A percentile compares a stretch with the other conserved stretches of the same genome.
Conservation (phyloP, 2,797 vertebrate genomes). For the Molothrus aeneus region DNA sequence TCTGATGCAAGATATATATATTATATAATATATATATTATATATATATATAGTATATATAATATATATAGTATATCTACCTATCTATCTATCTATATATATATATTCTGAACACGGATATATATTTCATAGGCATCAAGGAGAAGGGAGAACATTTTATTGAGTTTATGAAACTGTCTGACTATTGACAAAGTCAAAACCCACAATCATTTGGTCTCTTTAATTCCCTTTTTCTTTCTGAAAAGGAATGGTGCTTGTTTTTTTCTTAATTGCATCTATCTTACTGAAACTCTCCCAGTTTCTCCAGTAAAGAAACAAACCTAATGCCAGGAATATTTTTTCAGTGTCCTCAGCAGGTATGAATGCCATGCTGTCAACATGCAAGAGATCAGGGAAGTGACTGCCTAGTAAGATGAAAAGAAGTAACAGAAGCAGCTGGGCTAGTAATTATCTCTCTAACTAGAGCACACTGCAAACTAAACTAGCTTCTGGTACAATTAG, state of each 20-base stretch:
- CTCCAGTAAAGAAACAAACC: neutral
- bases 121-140: neutral
- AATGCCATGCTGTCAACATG: neutral
- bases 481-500: conserved; percentile 8
- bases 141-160: neutral
- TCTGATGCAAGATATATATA: neutral
- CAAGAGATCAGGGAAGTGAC: conserved; percentile 23
- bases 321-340: conserved; percentile 29
- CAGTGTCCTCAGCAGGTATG: neutral
- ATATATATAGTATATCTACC: too few relatives aligned
- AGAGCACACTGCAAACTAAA: neutral
- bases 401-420: conserved; percentile 11
- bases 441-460: conserved; percentile 13
- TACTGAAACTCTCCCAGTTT: neutral
- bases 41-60: too few relatives aligned
- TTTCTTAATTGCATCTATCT: neutral
- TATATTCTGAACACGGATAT: neutral
- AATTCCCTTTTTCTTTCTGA: neutral
- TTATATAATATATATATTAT: too few relatives aligned
- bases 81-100: too few relatives aligned
- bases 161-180: neutral
- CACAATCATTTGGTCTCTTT: neutral
- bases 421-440: conserved; percentile 8
- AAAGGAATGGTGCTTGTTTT: neutral
- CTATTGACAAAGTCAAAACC: conserved; percentile 18